Conservation (phyloP, 2,113 vertebrate genomes). For the Gopherus evgoodei region DNA sequence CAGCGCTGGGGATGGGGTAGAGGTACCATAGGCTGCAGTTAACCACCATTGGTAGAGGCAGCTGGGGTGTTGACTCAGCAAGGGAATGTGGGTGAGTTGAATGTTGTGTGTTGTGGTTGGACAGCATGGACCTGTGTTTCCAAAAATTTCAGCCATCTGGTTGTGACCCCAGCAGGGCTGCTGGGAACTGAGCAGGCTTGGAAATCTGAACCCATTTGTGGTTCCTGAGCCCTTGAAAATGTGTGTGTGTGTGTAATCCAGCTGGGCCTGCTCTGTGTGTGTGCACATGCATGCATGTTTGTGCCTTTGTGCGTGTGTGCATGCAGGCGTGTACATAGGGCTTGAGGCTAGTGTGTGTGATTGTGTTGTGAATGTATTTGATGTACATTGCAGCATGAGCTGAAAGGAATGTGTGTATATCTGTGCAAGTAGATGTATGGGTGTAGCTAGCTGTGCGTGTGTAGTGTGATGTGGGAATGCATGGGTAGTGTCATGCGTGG, state of each 20-base stretch:
- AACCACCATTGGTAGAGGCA: neutral
- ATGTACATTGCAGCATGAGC: neutral
- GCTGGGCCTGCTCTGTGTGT: too few relatives aligned
- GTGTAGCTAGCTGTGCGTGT: neutral
- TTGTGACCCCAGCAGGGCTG: neutral
- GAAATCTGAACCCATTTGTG: neutral
- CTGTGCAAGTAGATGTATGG: neutral
- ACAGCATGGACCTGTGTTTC: neutral
- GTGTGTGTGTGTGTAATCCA: too few relatives aligned
- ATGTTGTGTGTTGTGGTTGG: neutral
- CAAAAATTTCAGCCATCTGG: neutral
- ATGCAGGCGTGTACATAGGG: too few relatives aligned
- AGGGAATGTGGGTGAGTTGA: neutral
- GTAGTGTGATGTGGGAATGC: too few relatives aligned
- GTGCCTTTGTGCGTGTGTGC: too few relatives aligned
- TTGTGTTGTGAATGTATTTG: neutral
- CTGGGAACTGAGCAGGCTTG: neutral
- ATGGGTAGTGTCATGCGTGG: too few relatives aligned
- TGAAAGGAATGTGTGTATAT: neutral
- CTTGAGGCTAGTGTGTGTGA: neutral
- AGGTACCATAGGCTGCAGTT: neutral
- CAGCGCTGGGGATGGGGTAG: neutral
- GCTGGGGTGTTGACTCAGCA: neutral
- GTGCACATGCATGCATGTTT: too few relatives aligned
- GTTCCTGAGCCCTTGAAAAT: neutral